Conservation (phyloP, 2,113 vertebrate species). For the Bubo scandiacus region DNA sequence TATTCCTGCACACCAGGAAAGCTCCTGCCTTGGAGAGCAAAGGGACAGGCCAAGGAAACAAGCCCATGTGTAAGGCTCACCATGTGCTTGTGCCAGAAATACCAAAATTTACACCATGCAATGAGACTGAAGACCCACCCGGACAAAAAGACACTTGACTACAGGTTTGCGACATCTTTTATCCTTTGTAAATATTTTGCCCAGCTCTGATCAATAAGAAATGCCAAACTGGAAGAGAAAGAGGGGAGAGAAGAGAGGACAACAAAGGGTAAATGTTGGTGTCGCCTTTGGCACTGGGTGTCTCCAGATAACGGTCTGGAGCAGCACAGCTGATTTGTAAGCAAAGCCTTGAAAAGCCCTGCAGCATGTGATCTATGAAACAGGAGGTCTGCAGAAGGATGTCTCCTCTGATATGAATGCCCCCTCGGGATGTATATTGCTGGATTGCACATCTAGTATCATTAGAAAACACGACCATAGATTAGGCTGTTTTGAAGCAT, state of each 20-base stretch:
- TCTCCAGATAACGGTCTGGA: background rate
- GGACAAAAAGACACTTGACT: background rate
- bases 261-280: background rate
- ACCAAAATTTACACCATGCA: background rate
- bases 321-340: conserved; percentile 28
- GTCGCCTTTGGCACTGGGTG: background rate
- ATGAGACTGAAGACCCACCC: background rate
- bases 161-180: background rate
- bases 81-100: background rate
- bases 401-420: conserved; percentile 43
- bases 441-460: conserved; percentile 63
- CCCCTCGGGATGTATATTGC: conserved; percentile 66
- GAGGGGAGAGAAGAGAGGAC: background rate
- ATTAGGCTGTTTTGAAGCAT: conserved; percentile 81
- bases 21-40: background rate
- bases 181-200: background rate
- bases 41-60: background rate
- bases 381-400: conserved; percentile 48
- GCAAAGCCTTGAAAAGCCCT: conserved; percentile 44
- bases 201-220: background rate
- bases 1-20: background rate
- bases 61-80: background rate
- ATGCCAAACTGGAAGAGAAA: background rate
- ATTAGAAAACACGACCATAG: conserved; percentile 74
- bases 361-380: conserved; percentile 27